Conservation (phyloP, 64 coral and sea anemone species). For the Catalaphyllia jardinei region DNA sequence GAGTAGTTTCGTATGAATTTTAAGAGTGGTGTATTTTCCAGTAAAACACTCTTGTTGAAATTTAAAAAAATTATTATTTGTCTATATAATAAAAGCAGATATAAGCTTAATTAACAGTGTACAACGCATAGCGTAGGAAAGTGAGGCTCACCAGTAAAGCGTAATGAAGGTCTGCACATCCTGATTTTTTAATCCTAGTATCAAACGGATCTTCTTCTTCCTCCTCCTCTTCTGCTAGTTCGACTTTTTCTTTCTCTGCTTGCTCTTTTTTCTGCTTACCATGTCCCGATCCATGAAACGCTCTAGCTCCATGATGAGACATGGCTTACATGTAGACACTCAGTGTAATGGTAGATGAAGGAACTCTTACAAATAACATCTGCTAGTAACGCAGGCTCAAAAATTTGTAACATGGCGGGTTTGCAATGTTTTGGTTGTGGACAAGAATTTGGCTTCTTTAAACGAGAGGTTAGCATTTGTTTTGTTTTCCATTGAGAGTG, state of each 20-base stretch:
- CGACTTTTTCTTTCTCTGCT: conserved; percentile 4
- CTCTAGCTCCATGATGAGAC: conserved; percentile 43
- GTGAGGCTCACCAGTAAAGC: conserved; percentile 67
- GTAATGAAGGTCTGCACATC: conserved; percentile 93
- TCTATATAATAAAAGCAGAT: no score
- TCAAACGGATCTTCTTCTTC: conserved; percentile 97
- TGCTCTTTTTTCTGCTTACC: conserved; percentile 15
- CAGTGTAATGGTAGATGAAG: not conserved
- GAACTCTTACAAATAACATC: not conserved
- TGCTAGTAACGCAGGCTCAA: conserved; percentile 25
- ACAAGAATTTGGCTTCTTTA: conserved; percentile 92
- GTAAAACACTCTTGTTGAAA: no score
- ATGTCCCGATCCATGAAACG: conserved; percentile 19
- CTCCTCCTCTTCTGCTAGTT: conserved; percentile 56
- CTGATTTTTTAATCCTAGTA: conserved; percentile 86
- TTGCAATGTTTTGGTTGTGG: conserved; percentile 96
- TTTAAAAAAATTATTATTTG: no score
- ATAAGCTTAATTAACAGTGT: no score
- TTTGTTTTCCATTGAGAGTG: not conserved
- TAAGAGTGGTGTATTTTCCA: no score
- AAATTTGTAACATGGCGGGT: conserved; percentile 68
- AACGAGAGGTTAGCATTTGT: conserved; percentile 71
- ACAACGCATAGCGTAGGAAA: no score
- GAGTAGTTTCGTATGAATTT: no score
- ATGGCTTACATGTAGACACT: not conserved